Base-by-base conservation (phyloP, 1,140 invertebrate species). In the Zaprionus tsacasi region DNA sequence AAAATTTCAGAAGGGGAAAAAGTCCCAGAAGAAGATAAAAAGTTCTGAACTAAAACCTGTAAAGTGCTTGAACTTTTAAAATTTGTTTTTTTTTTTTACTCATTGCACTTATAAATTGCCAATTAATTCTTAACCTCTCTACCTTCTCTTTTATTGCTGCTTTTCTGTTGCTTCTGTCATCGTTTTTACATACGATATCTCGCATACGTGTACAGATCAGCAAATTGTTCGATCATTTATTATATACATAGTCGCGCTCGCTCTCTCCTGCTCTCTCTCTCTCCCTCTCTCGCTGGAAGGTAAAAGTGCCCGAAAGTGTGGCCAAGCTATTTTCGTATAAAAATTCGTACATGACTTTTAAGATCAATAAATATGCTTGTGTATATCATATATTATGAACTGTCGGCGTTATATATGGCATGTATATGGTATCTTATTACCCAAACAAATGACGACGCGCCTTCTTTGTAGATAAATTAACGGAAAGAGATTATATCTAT, bases 61-160 rank as follows among this genome's bases (percentile, higher is more conserved):
- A 85, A 83, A 85, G 81, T 83, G 69, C 81, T 85, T 83, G 81
- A 85, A 83, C 74, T 71, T 83, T 82, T 83, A 64, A 65, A 77
- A 70, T 21, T 21, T 21, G 1, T 21, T 21, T 21, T 21, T 21
- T 21, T 21, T 21, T 76, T 78, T 55, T 70, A 57, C 60, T 65
- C 56, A 48, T 65, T 65, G 48, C 15, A 64, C 68, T 70, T 80
- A 71, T 69, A 80, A 81, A 73, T 81, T 77, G 70, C 52, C 45
- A 65, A 67, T 82, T 78, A 74, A 54, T 67, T 73, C 36, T 2
- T 35, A 11, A 33, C 33, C 40, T 50, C 40, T 50, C 48, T 21
- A 21, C 7, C 65, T 33, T 3, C 21, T 57, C 13, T 40, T 63
- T 70, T 70, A 10, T 60, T 65, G 45, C 54, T 50, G 8, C 4